Base-by-base conservation (phyloP, 2,797 vertebrate genomes). In the Phalanger gymnotis region DNA sequence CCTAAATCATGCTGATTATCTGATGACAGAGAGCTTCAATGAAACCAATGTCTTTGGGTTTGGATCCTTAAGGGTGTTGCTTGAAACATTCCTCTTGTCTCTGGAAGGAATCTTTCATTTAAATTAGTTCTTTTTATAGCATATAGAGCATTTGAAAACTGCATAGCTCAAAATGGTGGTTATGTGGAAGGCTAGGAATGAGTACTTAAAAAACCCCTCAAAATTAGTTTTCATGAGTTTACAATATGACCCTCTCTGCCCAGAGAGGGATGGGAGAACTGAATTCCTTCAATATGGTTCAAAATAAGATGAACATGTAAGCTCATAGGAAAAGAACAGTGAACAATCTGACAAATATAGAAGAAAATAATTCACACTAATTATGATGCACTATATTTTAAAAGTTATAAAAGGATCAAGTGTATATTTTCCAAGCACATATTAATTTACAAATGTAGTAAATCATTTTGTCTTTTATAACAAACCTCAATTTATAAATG, bases 401-500 rank as follows among this genome's bases (percentile, higher is more conserved):
- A 90, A 94, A 54, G 57, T 31, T 81, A 91, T 91, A 57, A 90
- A 52, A 97, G 34, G 73, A 57, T 47, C 91, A 3, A 14, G 1
- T 40, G 31, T 95, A 5, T 53, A n/a, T 94, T 90, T 40, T 93
- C n/a, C 28, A 30, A 57, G 13, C 90, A 90, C 61, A 89, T 4
- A 61, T 90, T 93, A 47, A 54, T 96, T 93, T 87, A 66, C 13
- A 91, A 90, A 93, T 28, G 10, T 81, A 28, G 92, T 94, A 81
- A 53, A 28, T 12, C n/a, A 55, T 97, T 94, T 54, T 51, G 57
- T 94, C 95, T 40, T 90, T 0, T 19, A 81, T 94, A 19, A 2
- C 93, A 97, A 97, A 94, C 22, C 53, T 93, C 56, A 93, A 91
- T 3, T 93, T 91, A 93, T 92, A 90, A 95, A 92, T 89, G 1